Conservation (phyloP, 2,797 vertebrate species). For the Phoeniculus purpureus region DNA sequence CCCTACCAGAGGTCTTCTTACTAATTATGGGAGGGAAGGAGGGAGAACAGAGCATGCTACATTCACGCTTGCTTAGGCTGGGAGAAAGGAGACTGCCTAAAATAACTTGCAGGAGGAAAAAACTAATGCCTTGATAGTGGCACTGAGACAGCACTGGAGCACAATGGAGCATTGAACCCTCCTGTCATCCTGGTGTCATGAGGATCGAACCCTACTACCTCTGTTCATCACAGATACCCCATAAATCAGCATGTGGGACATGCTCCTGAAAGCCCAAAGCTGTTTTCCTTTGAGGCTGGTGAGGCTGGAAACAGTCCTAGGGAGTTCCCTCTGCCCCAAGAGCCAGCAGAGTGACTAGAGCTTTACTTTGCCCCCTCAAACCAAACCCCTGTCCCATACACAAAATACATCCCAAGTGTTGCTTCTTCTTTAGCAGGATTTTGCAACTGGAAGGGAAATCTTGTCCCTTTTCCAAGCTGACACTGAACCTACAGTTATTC, state of each 20-base stretch:
- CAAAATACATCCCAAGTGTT: fast-evolving
- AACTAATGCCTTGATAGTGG: fast-evolving
- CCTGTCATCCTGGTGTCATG: fast-evolving
- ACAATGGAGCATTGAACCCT: fast-evolving
- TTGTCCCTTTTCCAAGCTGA: neutral
- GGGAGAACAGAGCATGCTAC: neutral
- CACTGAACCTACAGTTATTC: neutral
- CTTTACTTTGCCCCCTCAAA: neutral
- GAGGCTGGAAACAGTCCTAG: fast-evolving
- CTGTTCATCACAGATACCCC: neutral
- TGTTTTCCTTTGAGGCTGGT: neutral
- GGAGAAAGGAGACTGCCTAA: neutral
- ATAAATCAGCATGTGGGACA: neutral
- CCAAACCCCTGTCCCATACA: neutral
- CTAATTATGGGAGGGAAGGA: neutral
- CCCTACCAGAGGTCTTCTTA: neutral
- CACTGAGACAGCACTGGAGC: neutral
- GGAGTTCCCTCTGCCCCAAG: neutral
- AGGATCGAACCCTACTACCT: neutral
- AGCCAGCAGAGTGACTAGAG: fast-evolving
- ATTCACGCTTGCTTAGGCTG: neutral
- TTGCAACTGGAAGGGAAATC: neutral
- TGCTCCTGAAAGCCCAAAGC: neutral
- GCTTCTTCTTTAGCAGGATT: neutral
- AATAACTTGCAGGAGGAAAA: neutral